These are phyloP conservation scores for Noctilio leporinus DNA, from an alignment of 2,113 vertebrate genomes.

Conservation along the genomic window DNA sequence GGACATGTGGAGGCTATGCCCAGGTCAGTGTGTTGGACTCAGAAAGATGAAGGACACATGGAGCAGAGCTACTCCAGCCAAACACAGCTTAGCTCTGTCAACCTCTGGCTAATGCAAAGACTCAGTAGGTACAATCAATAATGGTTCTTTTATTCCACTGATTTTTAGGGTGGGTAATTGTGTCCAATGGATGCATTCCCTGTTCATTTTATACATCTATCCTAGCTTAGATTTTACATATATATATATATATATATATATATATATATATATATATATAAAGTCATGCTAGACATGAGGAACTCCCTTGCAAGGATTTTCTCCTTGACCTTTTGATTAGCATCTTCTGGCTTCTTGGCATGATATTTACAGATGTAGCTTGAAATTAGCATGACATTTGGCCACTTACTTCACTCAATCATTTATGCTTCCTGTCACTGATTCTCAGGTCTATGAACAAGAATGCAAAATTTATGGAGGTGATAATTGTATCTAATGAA, in stretches of 20 bases:
- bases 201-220: neutral
- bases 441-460: neutral
- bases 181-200: neutral
- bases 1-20: neutral
- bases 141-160: neutral
- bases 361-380: neutral
- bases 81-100: neutral
- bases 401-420: neutral
- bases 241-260: neutral
- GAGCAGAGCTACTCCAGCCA: neutral
- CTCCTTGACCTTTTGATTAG: neutral
- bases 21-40: neutral
- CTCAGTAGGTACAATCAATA: neutral
- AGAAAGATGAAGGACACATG: neutral
- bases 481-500: slow-evolving; percentile 47
- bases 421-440: neutral
- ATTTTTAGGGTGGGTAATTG: neutral
- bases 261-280: neutral
- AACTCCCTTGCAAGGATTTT: neutral
- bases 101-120: neutral
- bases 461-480: slow-evolving; percentile 34
- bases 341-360: neutral
- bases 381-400: neutral
- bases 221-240: neutral
- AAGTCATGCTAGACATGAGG: neutral